Evolutionary conservation across 2,888 invertebrate genomes (phyloP).

Genomic region (Drosophila greeni): DNA sequence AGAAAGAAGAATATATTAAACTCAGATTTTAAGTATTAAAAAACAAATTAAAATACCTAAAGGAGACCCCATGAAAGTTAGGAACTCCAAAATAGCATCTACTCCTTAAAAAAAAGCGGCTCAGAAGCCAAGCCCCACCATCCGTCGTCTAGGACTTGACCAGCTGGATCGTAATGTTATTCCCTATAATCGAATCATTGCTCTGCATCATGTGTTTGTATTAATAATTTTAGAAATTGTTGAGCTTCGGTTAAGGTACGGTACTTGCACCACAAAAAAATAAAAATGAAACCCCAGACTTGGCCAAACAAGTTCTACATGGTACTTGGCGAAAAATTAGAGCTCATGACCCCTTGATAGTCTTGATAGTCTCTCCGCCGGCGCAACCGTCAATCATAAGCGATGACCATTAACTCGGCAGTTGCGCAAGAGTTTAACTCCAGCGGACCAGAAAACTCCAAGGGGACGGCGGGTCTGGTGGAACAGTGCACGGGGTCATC

Average conservation of each 20-base stretch:
- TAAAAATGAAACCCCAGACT: background rate
- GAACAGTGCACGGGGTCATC: conserved; percentile 57
- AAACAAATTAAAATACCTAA: too few species aligned
- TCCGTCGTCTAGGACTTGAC: conserved; percentile 1
- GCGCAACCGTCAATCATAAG: conserved; percentile 55
- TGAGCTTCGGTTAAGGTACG: background rate
- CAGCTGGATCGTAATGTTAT: conserved; percentile 5
- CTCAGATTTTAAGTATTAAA: too few species aligned
- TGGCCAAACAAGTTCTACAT: conserved; percentile 34
- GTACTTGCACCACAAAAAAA: conserved; percentile 7
- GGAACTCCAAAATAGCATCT: background rate
- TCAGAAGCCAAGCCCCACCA: conserved; percentile 7
- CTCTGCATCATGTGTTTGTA: conserved; percentile 21
- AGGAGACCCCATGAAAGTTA: background rate
- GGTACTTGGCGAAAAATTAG: conserved; percentile 48
- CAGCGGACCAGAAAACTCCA: conserved; percentile 58
- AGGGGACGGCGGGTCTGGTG: conserved; percentile 16
- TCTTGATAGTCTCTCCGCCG: conserved; percentile 22
- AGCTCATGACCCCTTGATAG: conserved; percentile 67
- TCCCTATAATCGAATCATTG: conserved; percentile 19
- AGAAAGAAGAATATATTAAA: too few species aligned
- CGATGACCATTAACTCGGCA: conserved; percentile 62
- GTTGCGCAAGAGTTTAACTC: conserved; percentile 46
- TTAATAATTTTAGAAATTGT: conserved; percentile 31
- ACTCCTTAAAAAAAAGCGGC: background rate